phyloP scores from a whole-genome alignment of 1,140 invertebrate species.

The Drosophila chauvacae region DNA sequence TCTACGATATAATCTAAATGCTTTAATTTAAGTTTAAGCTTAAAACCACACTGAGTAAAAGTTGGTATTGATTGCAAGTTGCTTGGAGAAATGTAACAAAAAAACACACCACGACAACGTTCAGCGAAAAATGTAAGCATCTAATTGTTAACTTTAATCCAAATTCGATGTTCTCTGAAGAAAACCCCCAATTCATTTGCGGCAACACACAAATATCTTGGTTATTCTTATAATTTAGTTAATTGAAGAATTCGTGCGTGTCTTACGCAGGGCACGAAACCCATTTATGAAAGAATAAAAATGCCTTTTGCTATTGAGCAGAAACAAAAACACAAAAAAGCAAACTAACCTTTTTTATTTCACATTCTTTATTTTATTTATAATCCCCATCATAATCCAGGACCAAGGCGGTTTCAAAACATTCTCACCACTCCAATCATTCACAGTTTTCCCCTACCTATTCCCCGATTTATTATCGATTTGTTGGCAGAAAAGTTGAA shows the following conservation, averaged over 20 bases:
- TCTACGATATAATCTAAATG: slow-evolving; percentile 47
- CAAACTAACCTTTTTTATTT: slow-evolving; percentile 14
- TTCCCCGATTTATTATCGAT: slow-evolving; percentile 5
- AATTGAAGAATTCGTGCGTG: slow-evolving; percentile 58
- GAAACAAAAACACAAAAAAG: slow-evolving; percentile 50
- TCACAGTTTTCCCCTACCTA: not conserved
- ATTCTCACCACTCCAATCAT: slow-evolving; percentile 21
- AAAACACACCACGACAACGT: not conserved
- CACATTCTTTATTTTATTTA: slow-evolving; percentile 7
- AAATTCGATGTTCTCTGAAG: slow-evolving; percentile 33
- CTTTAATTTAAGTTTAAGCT: slow-evolving; percentile 67
- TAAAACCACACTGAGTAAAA: slow-evolving; percentile 30
- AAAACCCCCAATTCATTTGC: slow-evolving; percentile 30
- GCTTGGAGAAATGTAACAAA: slow-evolving; percentile 32
- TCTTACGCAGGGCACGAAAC: slow-evolving; percentile 17
- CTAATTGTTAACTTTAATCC: slow-evolving; percentile 48
- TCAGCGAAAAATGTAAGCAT: slow-evolving; percentile 18
- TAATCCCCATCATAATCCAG: slow-evolving; percentile 26
- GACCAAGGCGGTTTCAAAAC: slow-evolving; percentile 67
- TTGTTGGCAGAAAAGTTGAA: slow-evolving; percentile 51
- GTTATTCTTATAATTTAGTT: slow-evolving; percentile 62
- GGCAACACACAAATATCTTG: slow-evolving; percentile 25
- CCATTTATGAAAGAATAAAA: slow-evolving; percentile 63
- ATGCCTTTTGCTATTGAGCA: slow-evolving; percentile 70
- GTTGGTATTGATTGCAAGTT: slow-evolving; percentile 47